Percentiles rank a stretch among this genome's conserved stretches.
phyloP scores from a whole-genome alignment of 2,888 invertebrate species.

The Archaeoteleia sp. region DNA sequence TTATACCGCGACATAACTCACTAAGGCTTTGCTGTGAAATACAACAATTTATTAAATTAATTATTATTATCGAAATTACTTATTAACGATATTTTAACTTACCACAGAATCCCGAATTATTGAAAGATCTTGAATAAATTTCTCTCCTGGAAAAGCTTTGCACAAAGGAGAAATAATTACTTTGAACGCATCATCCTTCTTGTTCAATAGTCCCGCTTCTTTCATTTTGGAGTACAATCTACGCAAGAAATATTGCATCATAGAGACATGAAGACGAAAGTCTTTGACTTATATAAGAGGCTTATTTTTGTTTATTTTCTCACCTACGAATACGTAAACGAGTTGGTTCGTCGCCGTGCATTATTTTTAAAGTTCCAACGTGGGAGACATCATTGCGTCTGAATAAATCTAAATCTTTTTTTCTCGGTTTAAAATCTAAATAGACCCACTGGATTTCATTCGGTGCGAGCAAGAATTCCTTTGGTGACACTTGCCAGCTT shows the following conservation, averaged over 20 bases:
- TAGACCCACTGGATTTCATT: constrained; percentile 71
- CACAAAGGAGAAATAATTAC: constrained; percentile 68
- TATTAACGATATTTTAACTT: constrained; percentile 25
- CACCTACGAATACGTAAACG: constrained; percentile 72
- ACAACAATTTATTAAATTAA: no score
- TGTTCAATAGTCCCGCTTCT: constrained; percentile 62
- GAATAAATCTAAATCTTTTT: constrained; percentile 74
- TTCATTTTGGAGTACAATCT: constrained; percentile 70
- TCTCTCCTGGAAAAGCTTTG: constrained; percentile 67
- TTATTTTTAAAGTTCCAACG: constrained; percentile 75
- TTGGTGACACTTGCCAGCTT: constrained; percentile 74
- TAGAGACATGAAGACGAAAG: neutral
- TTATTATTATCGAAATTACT: constrained; percentile 1
- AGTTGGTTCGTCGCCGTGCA: constrained; percentile 77
- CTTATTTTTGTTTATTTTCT: no score
- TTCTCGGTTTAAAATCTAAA: constrained; percentile 75
- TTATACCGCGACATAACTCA: constrained; percentile 68
- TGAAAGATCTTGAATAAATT: constrained; percentile 62
- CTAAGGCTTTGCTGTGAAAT: constrained; percentile 69
- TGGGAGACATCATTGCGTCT: constrained; percentile 71
- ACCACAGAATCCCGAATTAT: constrained; percentile 69
- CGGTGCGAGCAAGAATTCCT: constrained; percentile 74
- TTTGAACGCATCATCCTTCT: constrained; percentile 64
- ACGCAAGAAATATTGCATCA: constrained; percentile 21
- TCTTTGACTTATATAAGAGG: neutral